Evolutionary conservation across 2,113 vertebrate genomes (phyloP), one percentile per base, ranked within the genome.

Genomic region (Butorides virescens): DNA sequence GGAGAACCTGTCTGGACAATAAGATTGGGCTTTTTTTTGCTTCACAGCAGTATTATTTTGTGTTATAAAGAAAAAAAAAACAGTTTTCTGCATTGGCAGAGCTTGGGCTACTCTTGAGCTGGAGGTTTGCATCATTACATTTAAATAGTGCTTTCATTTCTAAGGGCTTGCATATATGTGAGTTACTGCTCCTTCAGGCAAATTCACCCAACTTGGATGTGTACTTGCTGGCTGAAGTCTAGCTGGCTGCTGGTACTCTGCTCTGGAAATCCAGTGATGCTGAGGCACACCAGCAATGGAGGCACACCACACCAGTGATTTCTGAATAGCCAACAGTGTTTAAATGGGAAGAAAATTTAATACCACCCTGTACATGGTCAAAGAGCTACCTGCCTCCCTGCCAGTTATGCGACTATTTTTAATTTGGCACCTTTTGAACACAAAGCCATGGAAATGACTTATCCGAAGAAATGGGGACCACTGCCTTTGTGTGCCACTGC

Each of bases 231-330:
- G 36, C 50, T 85, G 80, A 21, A 72, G 32, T 22, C 58, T 62
- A 1, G 0, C 17, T 82, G 61, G 19, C 42, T 84, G 42, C 44
- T 67, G n/a, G 8, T 15, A 15, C 1, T 0, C 30, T 30, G 30
- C 68, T 32, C 66, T 67, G 56, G 36, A 81, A 49, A 53, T 5
- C 19, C 19, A 15, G 36, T 18, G 34, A 9, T 29, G 55, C 63
- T 68, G 58, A 70, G 75, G 44, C 39, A 26, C 46, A 47, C 15
- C 21, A 36, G 32, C 56, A 59, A 17, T 4, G 27, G 17, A 30
- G 23, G 13, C 44, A 74, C 23, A 53, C 2, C 34, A 49, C 21
- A 44, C 2, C 15, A 49, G 46, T 26, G 47, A 22, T 16, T 58
- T 46, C 65, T 74, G 30, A 30, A 19, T 17, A 58, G 68, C 19